Percentiles rank a stretch among this genome's conserved stretches.
These are phyloP conservation scores for Chaenodraco wilsoni DNA, from an alignment of 2,797 vertebrate species.

Conservation along the genomic window DNA sequence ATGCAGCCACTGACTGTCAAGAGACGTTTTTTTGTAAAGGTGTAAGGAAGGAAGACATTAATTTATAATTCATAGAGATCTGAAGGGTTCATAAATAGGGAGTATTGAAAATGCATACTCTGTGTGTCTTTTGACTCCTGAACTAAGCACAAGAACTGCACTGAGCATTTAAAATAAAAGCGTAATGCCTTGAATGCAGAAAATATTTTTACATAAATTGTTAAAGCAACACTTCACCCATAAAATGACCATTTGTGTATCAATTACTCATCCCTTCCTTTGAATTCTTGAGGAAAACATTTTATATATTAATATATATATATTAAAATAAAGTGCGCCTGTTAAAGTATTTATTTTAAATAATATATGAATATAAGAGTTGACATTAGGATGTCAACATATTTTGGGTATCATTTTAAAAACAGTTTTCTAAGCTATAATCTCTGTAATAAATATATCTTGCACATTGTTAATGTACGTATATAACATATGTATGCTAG, in stretches of 20 bases:
- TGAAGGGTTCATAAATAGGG: slow-evolving; percentile 35
- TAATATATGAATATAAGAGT: not conserved
- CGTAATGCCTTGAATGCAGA: not conserved
- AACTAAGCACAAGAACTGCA: slow-evolving; percentile 4
- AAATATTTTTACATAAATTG: slow-evolving; percentile 1
- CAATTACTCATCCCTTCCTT: not conserved
- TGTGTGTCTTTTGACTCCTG: not conserved
- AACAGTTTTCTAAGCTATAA: not conserved
- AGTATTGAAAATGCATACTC: slow-evolving; percentile 22
- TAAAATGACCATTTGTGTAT: not conserved
- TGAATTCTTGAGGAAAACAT: not conserved
- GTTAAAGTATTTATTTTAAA: not conserved
- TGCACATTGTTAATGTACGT: not conserved
- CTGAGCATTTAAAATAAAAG: not conserved
- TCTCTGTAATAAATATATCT: not conserved
- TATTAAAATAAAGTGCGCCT: no score
- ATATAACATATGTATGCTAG: not conserved
- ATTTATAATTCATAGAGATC: slow-evolving; percentile 44
- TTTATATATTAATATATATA: not conserved
- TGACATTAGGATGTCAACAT: not conserved
- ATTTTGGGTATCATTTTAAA: not conserved
- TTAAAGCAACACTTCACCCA: not conserved
- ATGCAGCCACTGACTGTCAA: slow-evolving; percentile 34
- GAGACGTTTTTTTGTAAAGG: slow-evolving; percentile 39
- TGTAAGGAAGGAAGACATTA: slow-evolving; percentile 46